phyloP scores from a whole-genome alignment of 2,113 vertebrate genomes.

The Vulpes ferrilata region DNA sequence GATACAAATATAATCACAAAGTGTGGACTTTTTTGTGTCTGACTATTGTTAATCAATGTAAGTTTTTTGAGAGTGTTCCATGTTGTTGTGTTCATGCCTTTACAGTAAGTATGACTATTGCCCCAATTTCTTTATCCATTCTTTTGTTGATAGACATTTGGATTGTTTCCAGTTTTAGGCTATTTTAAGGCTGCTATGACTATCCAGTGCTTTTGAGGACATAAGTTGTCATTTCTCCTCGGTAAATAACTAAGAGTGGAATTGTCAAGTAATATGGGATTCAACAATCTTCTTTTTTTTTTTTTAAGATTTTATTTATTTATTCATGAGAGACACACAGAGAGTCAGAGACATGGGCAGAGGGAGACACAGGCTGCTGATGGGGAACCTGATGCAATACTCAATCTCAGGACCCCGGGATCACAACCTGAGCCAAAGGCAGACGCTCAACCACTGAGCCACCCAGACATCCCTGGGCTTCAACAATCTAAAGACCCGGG shows the following conservation, averaged over 20 bases:
- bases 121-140: not conserved
- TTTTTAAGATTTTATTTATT: no score
- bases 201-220: not conserved
- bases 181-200: constrained; percentile 28
- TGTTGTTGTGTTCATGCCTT: not conserved
- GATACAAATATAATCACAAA: not conserved
- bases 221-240: constrained; percentile 6
- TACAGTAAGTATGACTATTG: not conserved
- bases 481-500: not conserved
- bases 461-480: not conserved
- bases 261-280: not conserved
- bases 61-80: not conserved
- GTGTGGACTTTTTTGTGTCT: not conserved
- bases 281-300: not conserved
- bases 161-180: not conserved
- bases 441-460: no score
- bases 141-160: not conserved
- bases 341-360: no score
- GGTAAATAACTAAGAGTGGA: not conserved
- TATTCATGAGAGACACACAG: no score
- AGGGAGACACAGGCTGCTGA: no score
- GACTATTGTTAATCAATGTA: not conserved
- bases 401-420: no score
- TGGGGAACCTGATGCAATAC: no score
- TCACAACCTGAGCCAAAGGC: no score